Conservation (phyloP, 2,797 vertebrate genomes). For the Liparis tanakae region DNA sequence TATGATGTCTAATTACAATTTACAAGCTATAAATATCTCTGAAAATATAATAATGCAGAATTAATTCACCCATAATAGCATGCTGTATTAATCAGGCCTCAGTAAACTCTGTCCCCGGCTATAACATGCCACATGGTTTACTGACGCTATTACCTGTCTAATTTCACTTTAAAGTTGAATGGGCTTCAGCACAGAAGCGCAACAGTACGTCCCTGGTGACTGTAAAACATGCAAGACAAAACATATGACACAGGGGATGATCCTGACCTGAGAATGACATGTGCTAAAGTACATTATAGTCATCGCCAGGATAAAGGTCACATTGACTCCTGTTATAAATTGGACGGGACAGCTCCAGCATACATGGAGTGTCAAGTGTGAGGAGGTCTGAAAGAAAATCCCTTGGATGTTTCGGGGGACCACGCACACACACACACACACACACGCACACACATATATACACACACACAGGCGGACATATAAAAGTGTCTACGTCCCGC, state of each 20-base stretch:
- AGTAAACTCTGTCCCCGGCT: slow-evolving; percentile 15
- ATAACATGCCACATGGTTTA: slow-evolving; percentile 37
- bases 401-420: slow-evolving; percentile 76
- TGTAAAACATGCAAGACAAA: slow-evolving; percentile 80
- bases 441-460: slow-evolving; percentile 26
- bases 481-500: slow-evolving; percentile 61
- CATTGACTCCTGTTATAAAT: slow-evolving; percentile 82
- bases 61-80: slow-evolving; percentile 29
- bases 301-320: slow-evolving; percentile 86
- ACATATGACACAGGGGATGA: slow-evolving; percentile 81
- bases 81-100: slow-evolving; percentile 23
- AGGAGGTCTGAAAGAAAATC: slow-evolving; percentile 83
- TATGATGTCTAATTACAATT: slow-evolving; percentile 54
- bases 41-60: slow-evolving; percentile 31
- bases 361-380: slow-evolving; percentile 82
- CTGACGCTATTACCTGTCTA: slow-evolving; percentile 56
- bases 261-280: slow-evolving; percentile 82
- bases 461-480: slow-evolving; percentile 12
- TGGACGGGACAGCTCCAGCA: slow-evolving; percentile 84
- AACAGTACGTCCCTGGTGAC: slow-evolving; percentile 59
- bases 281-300: slow-evolving; percentile 86
- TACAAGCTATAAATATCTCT: slow-evolving; percentile 42
- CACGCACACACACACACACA: slow-evolving; percentile 45
- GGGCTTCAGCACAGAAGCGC: slow-evolving; percentile 47
- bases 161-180: slow-evolving; percentile 56